These are phyloP conservation scores for Erpornis zantholeuca DNA, from an alignment of 2,113 vertebrate species.

Conservation along the genomic window DNA sequence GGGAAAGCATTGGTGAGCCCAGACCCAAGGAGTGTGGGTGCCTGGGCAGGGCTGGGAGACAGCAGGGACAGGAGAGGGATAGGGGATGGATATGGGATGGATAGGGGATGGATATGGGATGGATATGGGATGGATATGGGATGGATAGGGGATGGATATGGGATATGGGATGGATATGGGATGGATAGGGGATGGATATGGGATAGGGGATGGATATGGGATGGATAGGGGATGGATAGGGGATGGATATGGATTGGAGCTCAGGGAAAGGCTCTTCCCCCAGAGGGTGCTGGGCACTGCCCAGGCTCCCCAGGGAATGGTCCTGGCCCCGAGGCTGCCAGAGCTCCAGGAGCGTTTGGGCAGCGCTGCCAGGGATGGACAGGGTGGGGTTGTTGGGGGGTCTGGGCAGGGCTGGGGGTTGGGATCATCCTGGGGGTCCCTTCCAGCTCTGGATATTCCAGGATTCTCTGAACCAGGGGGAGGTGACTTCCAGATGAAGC, in stretches of 20 bases:
- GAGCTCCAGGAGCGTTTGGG: neutral
- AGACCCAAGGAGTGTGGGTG: neutral
- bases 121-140: too few species aligned
- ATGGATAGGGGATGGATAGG: too few species aligned
- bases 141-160: too few species aligned
- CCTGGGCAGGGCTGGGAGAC: neutral
- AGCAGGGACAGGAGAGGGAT: accelerated
- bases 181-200: too few species aligned
- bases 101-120: too few species aligned
- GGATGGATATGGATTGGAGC: accelerated
- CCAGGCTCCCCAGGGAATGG: neutral
- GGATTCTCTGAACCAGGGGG: neutral
- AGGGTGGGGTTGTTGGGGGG: neutral
- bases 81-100: neutral
- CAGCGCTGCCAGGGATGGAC: accelerated
- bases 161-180: too few species aligned
- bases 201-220: accelerated
- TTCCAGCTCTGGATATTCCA: neutral
- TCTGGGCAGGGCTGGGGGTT: neutral
- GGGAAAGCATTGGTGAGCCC: neutral
- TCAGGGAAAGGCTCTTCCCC: neutral
- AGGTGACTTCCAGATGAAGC: neutral
- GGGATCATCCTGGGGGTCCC: neutral
- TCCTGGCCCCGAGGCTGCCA: neutral
- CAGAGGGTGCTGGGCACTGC: neutral